Base-by-base conservation (phyloP, 2,888 invertebrate genomes). In the Acholoe squamosa region DNA sequence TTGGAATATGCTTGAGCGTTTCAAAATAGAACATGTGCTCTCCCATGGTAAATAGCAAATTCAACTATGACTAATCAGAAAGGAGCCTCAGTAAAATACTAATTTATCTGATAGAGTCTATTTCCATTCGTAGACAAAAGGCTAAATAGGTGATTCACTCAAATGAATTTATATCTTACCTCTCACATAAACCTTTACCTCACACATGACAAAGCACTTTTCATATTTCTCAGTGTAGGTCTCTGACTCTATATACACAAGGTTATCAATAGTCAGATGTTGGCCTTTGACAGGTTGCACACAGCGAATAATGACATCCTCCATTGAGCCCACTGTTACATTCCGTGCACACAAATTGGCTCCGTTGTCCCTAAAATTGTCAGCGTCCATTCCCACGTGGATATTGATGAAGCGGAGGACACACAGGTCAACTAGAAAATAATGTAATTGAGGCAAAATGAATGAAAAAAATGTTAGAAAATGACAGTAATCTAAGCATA, bases 191-290 rank as follows among this genome's bases (percentile, higher is more conserved):
- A 86, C 86, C 14, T 28, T 54, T 28, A 86, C 56, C 54, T 86
- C 86, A 54, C 86, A 86, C 52, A 86, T 86, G 54, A 86, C 33
- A 28, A 86, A 56, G 56, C 86, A 86, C 28, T 86, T 86, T 54
- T 86, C 86, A 28, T 86, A 86, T 14, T 7, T 14, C n/a, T 86
- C 86, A 0, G 86, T 86, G 86, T 86, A 86, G 25, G 86, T 86
- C 54, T 86, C 86, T n/a, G 54, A 86, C 56, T 86, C 86, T 0
- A 86, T n/a, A 25, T 86, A 86, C 14, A 86, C 86, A 14, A 86
- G 86, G 86, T 86, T 86, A 31, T 86, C 86, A 28, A 86, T 52
- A 19, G 86, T 86, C 10, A 86, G 22, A 25, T 86, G 56, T 28
- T 86, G 86, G 10, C 86, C 86, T 54, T n/a, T 52, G 0, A 86